Percentiles rank a stretch among this genome's conserved stretches.
phyloP scores from a whole-genome alignment of 2,888 invertebrate species.

The Erpobdella octoculata region DNA sequence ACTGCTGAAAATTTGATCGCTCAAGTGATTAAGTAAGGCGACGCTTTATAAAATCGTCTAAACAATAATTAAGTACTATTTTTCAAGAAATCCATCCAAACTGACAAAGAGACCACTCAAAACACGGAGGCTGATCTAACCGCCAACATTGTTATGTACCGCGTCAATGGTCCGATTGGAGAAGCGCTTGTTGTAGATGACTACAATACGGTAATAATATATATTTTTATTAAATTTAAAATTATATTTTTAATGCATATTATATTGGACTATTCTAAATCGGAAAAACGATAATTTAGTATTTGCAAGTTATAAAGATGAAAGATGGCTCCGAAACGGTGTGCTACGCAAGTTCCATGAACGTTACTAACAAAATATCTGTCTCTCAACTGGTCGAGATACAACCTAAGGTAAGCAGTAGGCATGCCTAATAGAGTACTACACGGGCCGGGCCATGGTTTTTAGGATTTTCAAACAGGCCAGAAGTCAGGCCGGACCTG shows the following conservation, averaged over 20 bases:
- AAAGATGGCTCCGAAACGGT: background rate
- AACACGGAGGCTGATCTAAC: background rate
- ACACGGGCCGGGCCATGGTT: too few species aligned
- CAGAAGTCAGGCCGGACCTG: too few species aligned
- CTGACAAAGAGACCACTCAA: background rate
- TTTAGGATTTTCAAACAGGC: too few species aligned
- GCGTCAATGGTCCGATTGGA: background rate
- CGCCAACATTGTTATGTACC: background rate
- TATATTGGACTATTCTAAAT: too few species aligned
- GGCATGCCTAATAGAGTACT: background rate
- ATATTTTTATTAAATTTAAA: background rate
- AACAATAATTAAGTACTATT: background rate
- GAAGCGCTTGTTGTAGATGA: background rate
- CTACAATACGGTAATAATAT: background rate
- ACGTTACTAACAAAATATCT: background rate
- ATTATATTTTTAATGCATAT: background rate
- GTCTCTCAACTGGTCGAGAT: background rate
- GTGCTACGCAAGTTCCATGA: slow-evolving; percentile 1
- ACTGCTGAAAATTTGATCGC: too few species aligned
- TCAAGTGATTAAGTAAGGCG: background rate
- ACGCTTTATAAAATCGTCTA: background rate
- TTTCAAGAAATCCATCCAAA: background rate
- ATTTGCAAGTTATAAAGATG: background rate
- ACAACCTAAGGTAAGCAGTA: background rate
- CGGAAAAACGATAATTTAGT: background rate